Conservation (phyloP, 2,113 vertebrate genomes). For the Phaetusa simplex region DNA sequence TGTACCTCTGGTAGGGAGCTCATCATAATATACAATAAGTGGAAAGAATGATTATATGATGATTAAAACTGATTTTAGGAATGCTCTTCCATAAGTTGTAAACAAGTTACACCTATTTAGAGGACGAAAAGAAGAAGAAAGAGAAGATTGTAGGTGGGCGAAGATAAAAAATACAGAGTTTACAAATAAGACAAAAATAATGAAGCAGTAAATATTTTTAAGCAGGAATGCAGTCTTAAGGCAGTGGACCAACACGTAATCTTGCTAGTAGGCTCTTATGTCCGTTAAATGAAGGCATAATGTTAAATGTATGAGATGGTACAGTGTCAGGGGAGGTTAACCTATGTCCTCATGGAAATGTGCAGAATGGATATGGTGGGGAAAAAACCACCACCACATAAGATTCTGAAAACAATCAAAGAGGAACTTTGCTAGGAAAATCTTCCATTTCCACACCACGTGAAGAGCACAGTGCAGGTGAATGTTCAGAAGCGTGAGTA, state of each 20-base stretch:
- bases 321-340: background rate
- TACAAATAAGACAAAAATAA: background rate
- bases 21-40: background rate
- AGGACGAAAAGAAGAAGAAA: background rate
- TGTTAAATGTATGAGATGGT: background rate
- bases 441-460: background rate
- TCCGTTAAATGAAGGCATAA: background rate
- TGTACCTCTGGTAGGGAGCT: background rate
- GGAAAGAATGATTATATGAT: background rate
- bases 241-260: background rate
- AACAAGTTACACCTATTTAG: background rate
- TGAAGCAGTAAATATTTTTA: background rate
- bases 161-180: background rate
- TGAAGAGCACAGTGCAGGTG: rapidly evolving
- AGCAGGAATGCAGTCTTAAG: background rate
- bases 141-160: background rate
- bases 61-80: background rate
- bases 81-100: background rate
- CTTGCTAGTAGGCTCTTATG: background rate
- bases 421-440: background rate
- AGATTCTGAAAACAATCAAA: background rate
- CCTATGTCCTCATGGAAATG: background rate
- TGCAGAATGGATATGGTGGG: background rate
- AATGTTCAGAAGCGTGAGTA: background rate
- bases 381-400: background rate